phyloP scores from a whole-genome alignment of 1,140 invertebrate species.

The Psilanteris sp. region DNA sequence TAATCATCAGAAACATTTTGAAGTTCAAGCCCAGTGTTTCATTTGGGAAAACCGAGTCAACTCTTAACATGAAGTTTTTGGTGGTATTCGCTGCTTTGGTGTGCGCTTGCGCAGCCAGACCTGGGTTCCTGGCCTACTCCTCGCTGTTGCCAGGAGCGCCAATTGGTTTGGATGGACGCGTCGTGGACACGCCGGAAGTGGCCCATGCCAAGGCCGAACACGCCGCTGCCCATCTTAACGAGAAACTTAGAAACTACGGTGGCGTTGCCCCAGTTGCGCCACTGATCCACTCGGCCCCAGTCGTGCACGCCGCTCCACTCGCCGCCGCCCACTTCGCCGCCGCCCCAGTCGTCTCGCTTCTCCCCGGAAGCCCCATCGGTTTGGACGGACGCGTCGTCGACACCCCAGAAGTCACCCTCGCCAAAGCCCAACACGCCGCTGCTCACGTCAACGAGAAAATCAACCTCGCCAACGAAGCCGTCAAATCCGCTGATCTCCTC shows the following conservation, averaged over 20 bases:
- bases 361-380: conserved; percentile 50
- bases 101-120: conserved; percentile 61
- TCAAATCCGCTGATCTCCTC: conserved; percentile 23
- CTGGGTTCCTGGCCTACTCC: conserved; percentile 51
- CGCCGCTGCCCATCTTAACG: conserved; percentile 80
- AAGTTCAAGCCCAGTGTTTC: conserved; percentile 2
- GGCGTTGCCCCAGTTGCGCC: background rate
- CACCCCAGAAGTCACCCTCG: conserved; percentile 76
- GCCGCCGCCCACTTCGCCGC: background rate
- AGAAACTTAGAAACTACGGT: conserved; percentile 67
- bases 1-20: conserved; percentile 18
- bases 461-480: conserved; percentile 67
- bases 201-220: conserved; percentile 82
- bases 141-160: conserved; percentile 56
- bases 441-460: conserved; percentile 74
- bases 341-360: background rate
- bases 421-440: conserved; percentile 70
- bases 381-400: conserved; percentile 75
- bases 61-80: conserved; percentile 37
- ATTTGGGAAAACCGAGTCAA: background rate
- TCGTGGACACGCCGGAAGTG: conserved; percentile 63
- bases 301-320: background rate
- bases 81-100: conserved; percentile 59
- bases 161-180: conserved; percentile 61
- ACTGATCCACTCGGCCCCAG: background rate